phyloP scores from a whole-genome alignment of 2,888 invertebrate genomes.

The Schizaphis graminum region DNA sequence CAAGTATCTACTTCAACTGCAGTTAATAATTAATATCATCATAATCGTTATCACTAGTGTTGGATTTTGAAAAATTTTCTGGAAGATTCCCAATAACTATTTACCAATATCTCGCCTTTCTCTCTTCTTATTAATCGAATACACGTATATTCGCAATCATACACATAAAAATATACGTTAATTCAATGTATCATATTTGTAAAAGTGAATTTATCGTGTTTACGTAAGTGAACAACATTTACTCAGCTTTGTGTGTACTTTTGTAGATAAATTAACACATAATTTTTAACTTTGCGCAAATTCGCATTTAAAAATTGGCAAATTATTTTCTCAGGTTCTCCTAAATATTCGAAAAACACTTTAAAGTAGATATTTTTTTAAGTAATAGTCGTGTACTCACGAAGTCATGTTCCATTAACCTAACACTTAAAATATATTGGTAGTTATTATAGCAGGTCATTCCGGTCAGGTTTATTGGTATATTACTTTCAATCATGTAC shows the following conservation, averaged over 20 bases:
- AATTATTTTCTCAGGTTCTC: not conserved
- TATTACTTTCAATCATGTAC: not conserved
- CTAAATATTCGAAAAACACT: not conserved
- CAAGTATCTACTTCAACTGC: not conserved
- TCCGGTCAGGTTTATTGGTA: not conserved
- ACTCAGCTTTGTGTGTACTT: not conserved
- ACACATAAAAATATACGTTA: not conserved
- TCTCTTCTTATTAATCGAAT: not conserved
- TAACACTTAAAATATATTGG: not conserved
- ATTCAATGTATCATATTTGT: not conserved
- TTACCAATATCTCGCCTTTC: not conserved
- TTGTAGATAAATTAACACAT: not conserved
- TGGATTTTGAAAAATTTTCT: not conserved
- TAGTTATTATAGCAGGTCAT: not conserved
- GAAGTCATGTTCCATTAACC: not conserved
- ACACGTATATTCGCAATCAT: not conserved
- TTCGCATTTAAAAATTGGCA: not conserved
- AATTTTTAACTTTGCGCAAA: not conserved
- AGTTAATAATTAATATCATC: not conserved
- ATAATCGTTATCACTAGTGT: not conserved
- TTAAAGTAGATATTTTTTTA: not conserved
- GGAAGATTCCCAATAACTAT: not conserved
- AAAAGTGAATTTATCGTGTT: not conserved
- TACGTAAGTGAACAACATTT: not conserved
- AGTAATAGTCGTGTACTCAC: not conserved